Evolutionary conservation across 2,888 invertebrate species (phyloP).

Genomic region (Sclerodermus sp.): DNA sequence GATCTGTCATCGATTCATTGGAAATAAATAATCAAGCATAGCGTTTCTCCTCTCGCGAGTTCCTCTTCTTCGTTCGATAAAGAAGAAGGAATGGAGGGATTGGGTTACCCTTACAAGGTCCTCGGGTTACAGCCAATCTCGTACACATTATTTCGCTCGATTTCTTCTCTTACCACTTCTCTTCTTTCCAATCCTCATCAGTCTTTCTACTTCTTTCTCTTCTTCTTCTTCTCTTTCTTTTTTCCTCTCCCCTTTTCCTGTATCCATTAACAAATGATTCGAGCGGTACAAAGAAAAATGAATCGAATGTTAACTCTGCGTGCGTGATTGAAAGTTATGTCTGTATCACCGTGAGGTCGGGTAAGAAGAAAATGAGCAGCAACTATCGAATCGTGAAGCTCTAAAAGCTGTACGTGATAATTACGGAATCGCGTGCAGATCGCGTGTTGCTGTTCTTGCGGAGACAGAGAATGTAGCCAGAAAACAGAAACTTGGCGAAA

Average conservation of each 20-base stretch:
- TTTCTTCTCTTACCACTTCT: slow-evolving; percentile 25
- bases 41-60: no score
- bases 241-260: slow-evolving; percentile 1
- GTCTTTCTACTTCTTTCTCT: slow-evolving; percentile 20
- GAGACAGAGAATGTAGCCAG: no score
- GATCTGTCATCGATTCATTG: no score
- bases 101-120: slow-evolving; percentile 47
- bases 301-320: no score
- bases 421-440: slow-evolving; percentile 24
- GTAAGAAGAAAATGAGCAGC: slow-evolving; percentile 11
- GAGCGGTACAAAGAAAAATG: not conserved
- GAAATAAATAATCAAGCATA: no score
- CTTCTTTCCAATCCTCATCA: slow-evolving; percentile 5
- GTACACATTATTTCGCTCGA: slow-evolving; percentile 46
- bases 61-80: no score
- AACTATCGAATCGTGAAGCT: slow-evolving; percentile 24
- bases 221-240: slow-evolving; percentile 15
- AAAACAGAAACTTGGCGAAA: no score
- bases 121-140: slow-evolving; percentile 55
- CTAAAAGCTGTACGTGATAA: slow-evolving; percentile 27
- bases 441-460: slow-evolving; percentile 5
- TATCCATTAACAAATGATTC: not conserved
- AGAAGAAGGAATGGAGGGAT: slow-evolving; percentile 24
- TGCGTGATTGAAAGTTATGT: slow-evolving; percentile 19
- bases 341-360: slow-evolving; percentile 23